Base-by-base conservation (phyloP, 2,113 vertebrate species). In the Plestiodon gilberti region DNA sequence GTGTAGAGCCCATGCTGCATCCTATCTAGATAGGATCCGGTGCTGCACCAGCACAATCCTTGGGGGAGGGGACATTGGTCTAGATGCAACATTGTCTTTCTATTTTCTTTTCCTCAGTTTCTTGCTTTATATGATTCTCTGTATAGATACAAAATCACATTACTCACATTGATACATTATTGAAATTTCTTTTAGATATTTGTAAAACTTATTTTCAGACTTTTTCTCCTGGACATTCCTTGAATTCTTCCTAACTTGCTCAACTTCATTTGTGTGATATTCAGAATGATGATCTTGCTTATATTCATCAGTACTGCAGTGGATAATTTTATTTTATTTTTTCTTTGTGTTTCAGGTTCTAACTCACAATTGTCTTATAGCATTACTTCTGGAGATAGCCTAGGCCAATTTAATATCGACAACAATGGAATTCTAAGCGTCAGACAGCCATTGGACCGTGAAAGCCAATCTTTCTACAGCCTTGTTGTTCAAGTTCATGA, bases 391-490 rank as follows among this genome's bases (percentile, higher is more conserved):
- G 99, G 99, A 1, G 99, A 99, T 89, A 96, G 98, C 1, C 92
- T 96, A 0, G 95, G 96, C 15, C 98, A 98, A 90, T 99, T 99
- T 1, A 52, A 90, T 33, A 96, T 99, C 1, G 94, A 96, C 89
- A 91, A 90, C 86, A 81, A 90, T 0, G 99, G 99, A 0, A 94
- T 96, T 38, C 95, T 99, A 87, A 97, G 96, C 88, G 96, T 97
- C 81, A 95, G 87, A 78, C 96, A 96, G 83, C 77, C 92, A n/a
- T 71, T 99, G 95, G 99, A 99, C 83, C 94, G 99, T 48, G 99
- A 99, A 78, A 97, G 94, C 15, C 99, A 99, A 70, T 99, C 99
- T 23, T 99, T 99, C 96, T 99, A 99, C 94, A 99, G 98, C 95
- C 96, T 99, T 0, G 95, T 98, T 0, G 92, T 99, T 90, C 97